Percentiles rank a stretch among this genome's conserved stretches.
Evolutionary conservation across 2,113 vertebrate species (phyloP).

Genomic region (Sapajus apella): DNA sequence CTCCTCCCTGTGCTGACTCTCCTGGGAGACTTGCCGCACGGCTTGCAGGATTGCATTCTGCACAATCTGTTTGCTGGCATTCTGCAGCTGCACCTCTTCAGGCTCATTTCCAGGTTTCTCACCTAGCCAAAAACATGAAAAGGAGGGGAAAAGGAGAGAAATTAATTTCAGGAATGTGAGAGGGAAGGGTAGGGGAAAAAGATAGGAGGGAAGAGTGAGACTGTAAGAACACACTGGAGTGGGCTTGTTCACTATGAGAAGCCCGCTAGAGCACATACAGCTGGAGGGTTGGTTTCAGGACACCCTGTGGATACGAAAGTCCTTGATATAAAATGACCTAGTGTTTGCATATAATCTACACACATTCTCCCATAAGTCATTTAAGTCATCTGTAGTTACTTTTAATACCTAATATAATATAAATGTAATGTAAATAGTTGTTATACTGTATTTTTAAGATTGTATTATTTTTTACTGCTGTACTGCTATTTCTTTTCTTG

Average conservation of each 20-base stretch:
- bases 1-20: slow-evolving; percentile 78
- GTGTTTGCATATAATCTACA: background rate
- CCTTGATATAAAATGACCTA: background rate
- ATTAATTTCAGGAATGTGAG: background rate
- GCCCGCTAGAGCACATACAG: rapidly evolving
- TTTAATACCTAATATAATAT: background rate
- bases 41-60: slow-evolving; percentile 86
- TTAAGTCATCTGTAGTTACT: background rate
- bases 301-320: background rate
- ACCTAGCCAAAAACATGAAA: slow-evolving; percentile 76
- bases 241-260: background rate
- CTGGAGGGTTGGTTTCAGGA: background rate
- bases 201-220: background rate
- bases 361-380: background rate
- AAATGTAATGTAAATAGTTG: background rate
- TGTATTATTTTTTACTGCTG: background rate
- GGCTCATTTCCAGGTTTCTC: slow-evolving; percentile 82
- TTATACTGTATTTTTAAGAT: background rate
- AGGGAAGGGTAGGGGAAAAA: background rate
- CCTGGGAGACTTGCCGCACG: slow-evolving; percentile 86
- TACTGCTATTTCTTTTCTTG: background rate
- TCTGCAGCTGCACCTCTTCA: slow-evolving; percentile 86
- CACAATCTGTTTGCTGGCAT: slow-evolving; percentile 88
- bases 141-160: background rate
- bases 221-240: background rate